Evolutionary conservation across 2,797 vertebrate genomes (phyloP).

Genomic region (Sebastes miniatus): DNA sequence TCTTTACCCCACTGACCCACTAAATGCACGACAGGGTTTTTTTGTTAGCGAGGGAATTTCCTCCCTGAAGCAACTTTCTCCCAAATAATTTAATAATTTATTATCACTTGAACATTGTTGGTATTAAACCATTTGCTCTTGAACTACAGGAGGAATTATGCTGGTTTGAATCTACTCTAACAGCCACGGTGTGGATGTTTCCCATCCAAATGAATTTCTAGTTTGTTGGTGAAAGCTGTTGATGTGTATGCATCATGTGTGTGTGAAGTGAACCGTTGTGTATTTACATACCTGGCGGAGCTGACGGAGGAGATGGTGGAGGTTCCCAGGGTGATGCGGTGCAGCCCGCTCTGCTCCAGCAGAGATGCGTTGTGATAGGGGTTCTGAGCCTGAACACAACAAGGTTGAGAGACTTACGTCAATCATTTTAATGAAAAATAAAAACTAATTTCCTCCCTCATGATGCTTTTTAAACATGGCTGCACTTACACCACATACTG

Average conservation of each 20-base stretch:
- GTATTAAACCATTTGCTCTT: not conserved
- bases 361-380: slow-evolving; percentile 95
- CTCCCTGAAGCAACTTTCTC: slow-evolving; percentile 26
- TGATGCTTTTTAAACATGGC: not conserved
- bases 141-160: not conserved
- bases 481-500: not conserved
- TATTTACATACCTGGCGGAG: slow-evolving; percentile 86
- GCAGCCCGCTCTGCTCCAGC: slow-evolving; percentile 96
- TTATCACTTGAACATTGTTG: not conserved
- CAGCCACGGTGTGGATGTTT: not conserved
- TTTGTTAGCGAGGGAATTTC: slow-evolving; percentile 19
- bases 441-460: not conserved
- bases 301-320: slow-evolving; percentile 98
- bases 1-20: slow-evolving; percentile 69
- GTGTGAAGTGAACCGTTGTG: slow-evolving; percentile 24
- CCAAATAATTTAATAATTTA: not conserved
- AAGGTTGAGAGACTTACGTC: not conserved
- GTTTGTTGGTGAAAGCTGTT: not conserved
- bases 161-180: not conserved
- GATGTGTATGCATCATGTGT: slow-evolving; percentile 27
- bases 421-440: not conserved
- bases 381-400: slow-evolving; percentile 84
- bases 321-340: slow-evolving; percentile 96
- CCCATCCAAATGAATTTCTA: not conserved
- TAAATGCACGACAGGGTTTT: slow-evolving; percentile 36